phyloP scores from a whole-genome alignment of 2,797 vertebrate species.

The Mus minutoides region DNA sequence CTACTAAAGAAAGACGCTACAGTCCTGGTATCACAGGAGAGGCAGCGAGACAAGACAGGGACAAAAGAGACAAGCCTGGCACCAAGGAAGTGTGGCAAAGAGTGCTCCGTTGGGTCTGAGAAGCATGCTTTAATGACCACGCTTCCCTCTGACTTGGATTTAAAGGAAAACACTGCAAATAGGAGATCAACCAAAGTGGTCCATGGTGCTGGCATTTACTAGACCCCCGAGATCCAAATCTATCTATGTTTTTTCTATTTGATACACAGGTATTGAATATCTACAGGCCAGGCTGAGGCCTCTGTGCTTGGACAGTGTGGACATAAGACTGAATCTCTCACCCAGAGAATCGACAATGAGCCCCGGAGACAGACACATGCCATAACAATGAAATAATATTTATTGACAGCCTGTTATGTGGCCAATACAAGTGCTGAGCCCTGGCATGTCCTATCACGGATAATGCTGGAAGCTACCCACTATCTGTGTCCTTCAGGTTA shows the following conservation, averaged over 20 bases:
- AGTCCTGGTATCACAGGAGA: neutral
- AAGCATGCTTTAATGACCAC: conserved; percentile 6
- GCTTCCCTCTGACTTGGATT: conserved; percentile 28
- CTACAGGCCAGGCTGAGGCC: neutral
- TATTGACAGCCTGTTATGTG: neutral
- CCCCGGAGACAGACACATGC: neutral
- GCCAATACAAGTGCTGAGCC: neutral
- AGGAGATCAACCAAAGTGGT: accelerated
- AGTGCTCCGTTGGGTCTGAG: conserved; percentile 1
- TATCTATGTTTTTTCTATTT: neutral
- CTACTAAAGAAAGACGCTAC: conserved; percentile 29
- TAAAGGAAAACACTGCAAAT: conserved; percentile 16
- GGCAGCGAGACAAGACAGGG: neutral
- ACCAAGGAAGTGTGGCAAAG: neutral
- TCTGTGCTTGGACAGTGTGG: neutral
- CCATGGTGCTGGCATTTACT: accelerated
- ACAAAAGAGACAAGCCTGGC: neutral
- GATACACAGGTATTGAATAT: neutral
- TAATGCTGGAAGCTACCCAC: neutral
- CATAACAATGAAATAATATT: neutral
- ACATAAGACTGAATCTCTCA: neutral
- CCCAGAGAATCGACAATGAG: neutral
- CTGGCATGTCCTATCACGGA: neutral
- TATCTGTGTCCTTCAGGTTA: neutral
- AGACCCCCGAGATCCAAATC: neutral